Evolutionary conservation across 2,113 vertebrate genomes (phyloP).

Genomic region (Cyprinus carpio): DNA sequence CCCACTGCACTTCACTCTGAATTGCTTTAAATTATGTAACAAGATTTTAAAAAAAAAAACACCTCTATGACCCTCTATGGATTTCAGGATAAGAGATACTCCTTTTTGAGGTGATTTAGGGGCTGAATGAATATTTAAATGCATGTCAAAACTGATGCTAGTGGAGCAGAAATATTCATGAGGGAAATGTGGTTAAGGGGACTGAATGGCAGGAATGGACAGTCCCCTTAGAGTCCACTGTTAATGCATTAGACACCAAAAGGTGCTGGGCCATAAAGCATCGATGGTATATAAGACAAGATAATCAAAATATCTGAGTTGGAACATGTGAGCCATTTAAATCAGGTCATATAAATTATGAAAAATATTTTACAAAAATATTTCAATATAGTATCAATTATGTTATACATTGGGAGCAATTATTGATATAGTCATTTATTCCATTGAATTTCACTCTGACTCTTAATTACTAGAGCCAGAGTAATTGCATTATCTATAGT

Average conservation of each 20-base stretch:
- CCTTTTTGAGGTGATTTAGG: conserved; percentile 67
- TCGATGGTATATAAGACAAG: conserved; percentile 34
- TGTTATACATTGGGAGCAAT: neutral
- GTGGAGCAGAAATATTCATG: conserved; percentile 69
- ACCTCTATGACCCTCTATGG: conserved; percentile 46
- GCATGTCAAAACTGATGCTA: conserved; percentile 62
- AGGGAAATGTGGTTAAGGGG: conserved; percentile 50
- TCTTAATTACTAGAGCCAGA: neutral
- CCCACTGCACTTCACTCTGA: conserved; percentile 47
- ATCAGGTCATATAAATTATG: neutral
- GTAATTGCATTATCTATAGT: neutral
- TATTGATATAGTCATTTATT: neutral
- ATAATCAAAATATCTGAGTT: too few species aligned
- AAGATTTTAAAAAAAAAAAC: conserved; percentile 39
- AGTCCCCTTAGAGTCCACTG: conserved; percentile 3
- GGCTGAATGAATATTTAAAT: conserved; percentile 61
- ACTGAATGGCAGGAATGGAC: conserved; percentile 58
- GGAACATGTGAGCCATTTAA: neutral
- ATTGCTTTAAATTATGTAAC: conserved; percentile 62
- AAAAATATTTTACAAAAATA: too few species aligned
- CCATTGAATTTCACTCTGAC: neutral
- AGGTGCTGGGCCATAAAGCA: conserved; percentile 64
- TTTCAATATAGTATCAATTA: neutral
- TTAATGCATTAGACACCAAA: conserved; percentile 59
- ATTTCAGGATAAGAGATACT: conserved; percentile 56